A percentile compares a stretch with the other conserved stretches of the same genome.
These are phyloP conservation scores for Sitta carolinensis DNA, from an alignment of 2,797 vertebrate genomes.

Conservation along the genomic window DNA sequence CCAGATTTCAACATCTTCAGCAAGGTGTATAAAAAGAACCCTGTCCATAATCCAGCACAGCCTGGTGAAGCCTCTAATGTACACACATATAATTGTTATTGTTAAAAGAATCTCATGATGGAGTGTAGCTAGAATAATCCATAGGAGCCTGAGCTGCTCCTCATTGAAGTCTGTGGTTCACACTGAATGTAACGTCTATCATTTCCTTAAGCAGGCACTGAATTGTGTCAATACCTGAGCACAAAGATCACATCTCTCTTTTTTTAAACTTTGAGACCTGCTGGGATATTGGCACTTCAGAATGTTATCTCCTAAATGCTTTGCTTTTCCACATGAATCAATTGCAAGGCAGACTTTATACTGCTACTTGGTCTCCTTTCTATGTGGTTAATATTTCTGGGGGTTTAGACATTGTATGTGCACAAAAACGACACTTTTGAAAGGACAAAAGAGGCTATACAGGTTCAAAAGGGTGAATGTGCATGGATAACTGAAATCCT, in stretches of 20 bases:
- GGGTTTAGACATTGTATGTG: not conserved
- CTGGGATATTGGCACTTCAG: not conserved
- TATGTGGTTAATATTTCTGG: not conserved
- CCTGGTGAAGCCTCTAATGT: not conserved
- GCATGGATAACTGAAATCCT: not conserved
- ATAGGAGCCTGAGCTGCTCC: not conserved
- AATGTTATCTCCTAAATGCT: not conserved
- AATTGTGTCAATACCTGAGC: not conserved
- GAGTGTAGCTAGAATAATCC: not conserved
- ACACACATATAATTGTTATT: not conserved
- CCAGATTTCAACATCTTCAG: not conserved
- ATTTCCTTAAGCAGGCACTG: not conserved
- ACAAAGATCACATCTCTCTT: fast-evolving
- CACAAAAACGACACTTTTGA: not conserved
- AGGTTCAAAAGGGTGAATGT: not conserved
- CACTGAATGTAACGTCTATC: not conserved
- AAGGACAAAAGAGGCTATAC: not conserved
- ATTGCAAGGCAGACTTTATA: not conserved
- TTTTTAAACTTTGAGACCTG: not conserved
- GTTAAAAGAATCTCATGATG: not conserved
- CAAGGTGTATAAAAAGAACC: not conserved
- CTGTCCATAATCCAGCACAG: not conserved
- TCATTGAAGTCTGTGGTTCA: not conserved
- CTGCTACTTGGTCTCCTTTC: not conserved
- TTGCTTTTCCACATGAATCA: not conserved